These are phyloP conservation scores for Pterostichus madidus DNA, from an alignment of 2,888 invertebrate species.

Conservation along the genomic window DNA sequence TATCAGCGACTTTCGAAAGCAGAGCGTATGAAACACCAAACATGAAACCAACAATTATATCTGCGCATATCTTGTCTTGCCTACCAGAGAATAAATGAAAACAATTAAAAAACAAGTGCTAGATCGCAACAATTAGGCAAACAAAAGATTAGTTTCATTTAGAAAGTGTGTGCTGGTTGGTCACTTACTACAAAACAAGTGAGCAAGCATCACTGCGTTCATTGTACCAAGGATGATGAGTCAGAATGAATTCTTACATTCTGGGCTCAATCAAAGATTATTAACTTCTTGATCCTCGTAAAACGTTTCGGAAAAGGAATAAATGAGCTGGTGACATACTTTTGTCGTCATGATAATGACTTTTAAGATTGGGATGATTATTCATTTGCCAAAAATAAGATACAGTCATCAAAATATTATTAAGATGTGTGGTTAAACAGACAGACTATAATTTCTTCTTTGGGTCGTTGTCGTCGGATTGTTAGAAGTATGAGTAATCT, in stretches of 20 bases:
- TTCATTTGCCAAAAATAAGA: conserved; percentile 38
- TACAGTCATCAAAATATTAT: conserved; percentile 17
- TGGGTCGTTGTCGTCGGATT: conserved; percentile 17
- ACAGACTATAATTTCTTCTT: neutral
- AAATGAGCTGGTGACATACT: conserved; percentile 19
- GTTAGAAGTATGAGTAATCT: conserved; percentile 3
- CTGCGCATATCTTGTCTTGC: conserved; percentile 11
- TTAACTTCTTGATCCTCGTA: conserved; percentile 22
- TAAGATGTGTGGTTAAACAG: conserved; percentile 7
- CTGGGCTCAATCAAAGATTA: conserved; percentile 25
- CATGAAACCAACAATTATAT: conserved; percentile 42
- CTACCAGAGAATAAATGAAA: conserved; percentile 7
- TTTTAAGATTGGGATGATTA: neutral
- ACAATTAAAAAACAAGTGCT: conserved; percentile 40
- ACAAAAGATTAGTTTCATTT: conserved; percentile 55
- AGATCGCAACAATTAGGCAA: conserved; percentile 38
- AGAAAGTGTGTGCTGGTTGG: conserved; percentile 36
- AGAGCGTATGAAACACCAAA: conserved; percentile 9
- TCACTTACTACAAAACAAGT: conserved; percentile 27
- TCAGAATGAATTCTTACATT: conserved; percentile 14
- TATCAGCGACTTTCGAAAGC: conserved; percentile 31
- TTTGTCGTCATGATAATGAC: neutral
- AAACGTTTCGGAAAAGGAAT: neutral
- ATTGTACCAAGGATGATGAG: conserved; percentile 43
- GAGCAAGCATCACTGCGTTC: conserved; percentile 21